Percentiles rank a stretch among this genome's conserved stretches.
Conservation (phyloP, 2,888 invertebrate genomes). For the Pinctada fucata region DNA sequence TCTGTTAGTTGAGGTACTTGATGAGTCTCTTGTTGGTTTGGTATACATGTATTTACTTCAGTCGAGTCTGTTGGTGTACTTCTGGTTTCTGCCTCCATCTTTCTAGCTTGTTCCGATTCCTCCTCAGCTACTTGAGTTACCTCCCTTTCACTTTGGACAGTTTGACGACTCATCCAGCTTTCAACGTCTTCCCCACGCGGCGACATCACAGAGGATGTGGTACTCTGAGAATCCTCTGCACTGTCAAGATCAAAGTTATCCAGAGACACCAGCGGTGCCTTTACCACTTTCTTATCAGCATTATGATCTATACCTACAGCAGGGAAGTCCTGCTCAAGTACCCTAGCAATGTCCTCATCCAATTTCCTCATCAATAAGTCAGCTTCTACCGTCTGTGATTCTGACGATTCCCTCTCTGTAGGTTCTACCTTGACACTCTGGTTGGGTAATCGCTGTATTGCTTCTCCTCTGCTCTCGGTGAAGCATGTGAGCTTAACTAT, state of each 20-base stretch:
- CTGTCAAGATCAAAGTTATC: slow-evolving; percentile 33
- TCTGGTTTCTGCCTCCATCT: background rate
- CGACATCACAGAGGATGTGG: slow-evolving; percentile 18
- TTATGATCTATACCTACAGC: slow-evolving; percentile 58
- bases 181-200: slow-evolving; percentile 3
- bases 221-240: slow-evolving; percentile 24
- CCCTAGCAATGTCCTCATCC: slow-evolving; percentile 71
- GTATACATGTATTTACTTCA: background rate
- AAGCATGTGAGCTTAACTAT: slow-evolving; percentile 80
- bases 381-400: slow-evolving; percentile 35
- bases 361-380: slow-evolving; percentile 67
- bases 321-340: slow-evolving; percentile 60
- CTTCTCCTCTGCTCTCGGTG: slow-evolving; percentile 77
- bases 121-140: background rate
- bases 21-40: background rate
- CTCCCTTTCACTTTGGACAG: background rate
- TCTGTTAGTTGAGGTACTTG: slow-evolving; percentile 71
- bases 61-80: background rate
- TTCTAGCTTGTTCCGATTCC: background rate
- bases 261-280: slow-evolving; percentile 35
- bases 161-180: background rate
- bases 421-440: slow-evolving; percentile 24
- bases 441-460: background rate
- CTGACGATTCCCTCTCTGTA: background rate
- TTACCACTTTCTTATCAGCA: slow-evolving; percentile 60